Conservation (phyloP, 2,113 vertebrate species). For the Podarcis cretensis region DNA sequence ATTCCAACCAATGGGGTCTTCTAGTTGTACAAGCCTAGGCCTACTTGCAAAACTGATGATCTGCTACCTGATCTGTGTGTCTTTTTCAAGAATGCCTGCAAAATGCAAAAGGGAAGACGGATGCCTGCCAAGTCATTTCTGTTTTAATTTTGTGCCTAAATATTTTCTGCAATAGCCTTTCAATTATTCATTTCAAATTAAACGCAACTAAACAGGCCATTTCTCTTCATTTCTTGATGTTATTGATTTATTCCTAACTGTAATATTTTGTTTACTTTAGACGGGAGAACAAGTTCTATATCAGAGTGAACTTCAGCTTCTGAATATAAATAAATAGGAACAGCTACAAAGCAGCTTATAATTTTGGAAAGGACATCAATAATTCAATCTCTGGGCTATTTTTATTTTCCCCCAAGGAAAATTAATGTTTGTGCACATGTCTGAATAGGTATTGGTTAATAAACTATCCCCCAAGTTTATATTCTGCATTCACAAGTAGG, state of each 20-base stretch:
- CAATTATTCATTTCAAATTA: neutral
- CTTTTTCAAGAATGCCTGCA: fast-evolving
- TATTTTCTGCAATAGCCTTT: neutral
- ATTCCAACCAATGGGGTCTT: neutral
- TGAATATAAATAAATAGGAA: neutral
- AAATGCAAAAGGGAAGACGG: neutral
- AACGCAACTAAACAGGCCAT: neutral
- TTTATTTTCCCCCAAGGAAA: neutral
- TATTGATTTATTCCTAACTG: neutral
- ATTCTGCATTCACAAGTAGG: no score
- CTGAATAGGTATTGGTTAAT: neutral
- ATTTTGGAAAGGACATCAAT: neutral
- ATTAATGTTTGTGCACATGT: neutral
- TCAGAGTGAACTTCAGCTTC: neutral
- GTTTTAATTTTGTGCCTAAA: neutral
- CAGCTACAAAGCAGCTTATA: neutral
- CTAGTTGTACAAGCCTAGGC: neutral
- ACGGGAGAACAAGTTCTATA: neutral
- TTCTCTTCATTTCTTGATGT: neutral
- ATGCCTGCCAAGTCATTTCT: neutral
- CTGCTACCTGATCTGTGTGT: neutral
- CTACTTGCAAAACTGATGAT: neutral
- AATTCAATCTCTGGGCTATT: neutral
- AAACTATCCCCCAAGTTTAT: neutral
- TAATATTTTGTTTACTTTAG: neutral